phyloP scores from a whole-genome alignment of 2,888 invertebrate species.

The Alitta virens region DNA sequence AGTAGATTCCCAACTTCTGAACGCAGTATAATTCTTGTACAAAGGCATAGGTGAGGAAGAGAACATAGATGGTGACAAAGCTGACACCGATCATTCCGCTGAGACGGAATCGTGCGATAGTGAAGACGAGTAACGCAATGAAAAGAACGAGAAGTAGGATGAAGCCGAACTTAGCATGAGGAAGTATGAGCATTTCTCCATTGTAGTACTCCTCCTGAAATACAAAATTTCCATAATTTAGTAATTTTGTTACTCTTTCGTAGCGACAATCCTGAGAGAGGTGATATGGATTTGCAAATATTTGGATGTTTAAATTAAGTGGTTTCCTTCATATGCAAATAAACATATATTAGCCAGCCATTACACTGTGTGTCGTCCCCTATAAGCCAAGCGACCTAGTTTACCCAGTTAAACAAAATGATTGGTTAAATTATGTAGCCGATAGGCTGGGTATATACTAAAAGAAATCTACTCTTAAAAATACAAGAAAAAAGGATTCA shows the following conservation, averaged over 20 bases:
- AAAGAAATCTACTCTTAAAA: too few relatives aligned
- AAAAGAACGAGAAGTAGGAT: conserved; percentile 31
- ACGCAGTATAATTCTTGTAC: conserved; percentile 26
- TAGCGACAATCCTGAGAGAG: too few relatives aligned
- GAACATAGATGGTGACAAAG: conserved; percentile 30
- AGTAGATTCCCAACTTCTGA: conserved; percentile 16
- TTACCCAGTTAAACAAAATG: too few relatives aligned
- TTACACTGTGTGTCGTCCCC: too few relatives aligned
- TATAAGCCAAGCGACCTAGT: too few relatives aligned
- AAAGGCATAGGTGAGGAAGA: conserved; percentile 33
- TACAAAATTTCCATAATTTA: background rate
- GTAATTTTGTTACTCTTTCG: background rate
- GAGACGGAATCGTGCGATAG: conserved; percentile 26
- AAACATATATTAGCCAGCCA: too few relatives aligned
- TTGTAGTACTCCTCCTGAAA: conserved; percentile 24
- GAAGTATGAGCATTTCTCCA: conserved; percentile 29
- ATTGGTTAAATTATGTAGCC: too few relatives aligned
- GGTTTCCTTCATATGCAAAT: background rate
- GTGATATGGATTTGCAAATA: background rate
- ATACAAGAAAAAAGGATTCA: too few relatives aligned
- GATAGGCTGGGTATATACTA: too few relatives aligned
- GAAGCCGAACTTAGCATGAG: conserved; percentile 37
- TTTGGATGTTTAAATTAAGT: background rate
- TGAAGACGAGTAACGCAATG: conserved; percentile 28
- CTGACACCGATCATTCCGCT: conserved; percentile 29